Evolutionary conservation across 1,140 invertebrate species (phyloP), one percentile per base, ranked within the genome.

Genomic region (Ganaspis sp.): DNA sequence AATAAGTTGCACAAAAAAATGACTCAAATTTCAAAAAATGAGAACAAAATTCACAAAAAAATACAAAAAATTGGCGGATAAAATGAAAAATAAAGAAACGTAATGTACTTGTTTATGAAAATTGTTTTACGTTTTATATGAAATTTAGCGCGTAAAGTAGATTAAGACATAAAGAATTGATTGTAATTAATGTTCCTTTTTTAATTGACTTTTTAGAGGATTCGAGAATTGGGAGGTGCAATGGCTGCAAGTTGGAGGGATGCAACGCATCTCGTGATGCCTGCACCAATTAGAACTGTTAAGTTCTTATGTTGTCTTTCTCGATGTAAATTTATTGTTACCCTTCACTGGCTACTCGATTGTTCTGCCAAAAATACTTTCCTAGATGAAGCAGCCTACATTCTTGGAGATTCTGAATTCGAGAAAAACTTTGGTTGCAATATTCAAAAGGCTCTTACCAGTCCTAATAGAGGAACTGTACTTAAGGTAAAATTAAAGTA

Each of bases 241-340:
- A 90, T 98, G 26, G 95, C 96, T 15, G 93, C 93, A 45, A 93
- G 92, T 75, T 93, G 94, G 49, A 84, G 90, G 4, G 95, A 97
- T 79, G 96, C 96, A 11, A 98, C 97, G 0, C 97, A 99, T 90
- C 92, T 99, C 15, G 94, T 99, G 0, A 95, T 98, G 93, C 89
- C 91, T 40, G 92, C 94, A 42, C 92, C 97, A 21, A 93, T 93
- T 42, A 92, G 97, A 71, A 98, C 98, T 0, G 93, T 95, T 77
- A 99, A 99, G 89, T 92, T 99, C 23, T 92, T 99, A 15, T 94
- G 94, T 84, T 95, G 96, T 84, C 92, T 98, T 34, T 95, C 95
- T 58, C 90, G 92, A 40, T 95, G 95, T 74, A 94, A 95, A 82
- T 95, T 95, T 88, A 93, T 99, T 34, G 92, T 99, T 0, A 94